Percentiles rank a stretch among this genome's conserved stretches.
phyloP scores from a whole-genome alignment of 2,113 vertebrate genomes.

The Trogon surrucura region DNA sequence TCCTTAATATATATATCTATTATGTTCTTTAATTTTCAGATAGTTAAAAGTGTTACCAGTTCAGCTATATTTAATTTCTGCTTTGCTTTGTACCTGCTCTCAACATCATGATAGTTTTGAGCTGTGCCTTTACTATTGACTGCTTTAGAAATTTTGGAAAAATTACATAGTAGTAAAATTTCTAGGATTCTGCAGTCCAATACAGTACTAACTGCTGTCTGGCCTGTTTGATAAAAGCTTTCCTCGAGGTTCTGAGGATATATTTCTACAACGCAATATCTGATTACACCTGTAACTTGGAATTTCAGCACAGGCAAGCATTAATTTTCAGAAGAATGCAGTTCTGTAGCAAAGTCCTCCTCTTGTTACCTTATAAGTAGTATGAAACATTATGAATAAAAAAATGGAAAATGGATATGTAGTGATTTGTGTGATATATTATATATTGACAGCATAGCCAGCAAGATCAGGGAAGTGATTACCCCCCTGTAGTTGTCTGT shows the following conservation, averaged over 20 bases:
- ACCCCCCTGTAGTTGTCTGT: no score
- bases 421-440: no score
- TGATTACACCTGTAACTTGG: neutral
- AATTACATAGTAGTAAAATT: neutral
- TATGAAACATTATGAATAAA: neutral
- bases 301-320: neutral
- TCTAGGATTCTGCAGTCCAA: neutral
- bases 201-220: neutral
- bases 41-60: neutral
- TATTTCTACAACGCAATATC: neutral
- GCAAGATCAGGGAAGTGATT: no score
- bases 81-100: neutral
- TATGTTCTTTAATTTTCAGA: neutral
- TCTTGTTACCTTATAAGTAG: neutral
- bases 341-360: neutral
- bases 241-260: neutral
- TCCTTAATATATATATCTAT: neutral
- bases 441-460: no score
- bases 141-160: neutral
- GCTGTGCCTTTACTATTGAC: neutral
- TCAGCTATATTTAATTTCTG: neutral
- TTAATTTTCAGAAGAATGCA: neutral
- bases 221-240: neutral
- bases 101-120: neutral
- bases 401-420: neutral